phyloP scores from a whole-genome alignment of 2,113 vertebrate species.

The Pimephales promelas region DNA sequence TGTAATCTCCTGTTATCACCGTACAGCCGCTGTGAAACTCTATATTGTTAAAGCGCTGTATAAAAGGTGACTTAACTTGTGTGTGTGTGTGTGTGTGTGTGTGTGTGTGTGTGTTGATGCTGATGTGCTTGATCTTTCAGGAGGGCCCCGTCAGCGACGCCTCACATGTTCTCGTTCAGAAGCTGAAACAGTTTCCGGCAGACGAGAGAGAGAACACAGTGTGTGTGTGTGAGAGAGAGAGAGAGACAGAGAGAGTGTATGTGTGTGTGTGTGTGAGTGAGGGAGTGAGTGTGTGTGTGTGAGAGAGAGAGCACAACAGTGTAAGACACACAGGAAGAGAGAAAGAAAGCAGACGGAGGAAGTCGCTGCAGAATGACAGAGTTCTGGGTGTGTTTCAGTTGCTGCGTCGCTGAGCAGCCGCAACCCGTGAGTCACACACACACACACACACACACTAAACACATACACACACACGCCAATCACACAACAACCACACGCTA shows the following conservation, averaged over 20 bases:
- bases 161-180: not conserved
- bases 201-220: constrained; percentile 3
- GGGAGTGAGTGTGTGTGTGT: too few relatives aligned
- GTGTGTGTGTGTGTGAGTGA: too few relatives aligned
- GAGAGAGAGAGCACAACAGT: not conserved
- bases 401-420: constrained; percentile 85
- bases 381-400: constrained; percentile 83
- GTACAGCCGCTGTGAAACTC: too few relatives aligned
- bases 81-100: not conserved
- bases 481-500: not conserved
- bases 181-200: constrained; percentile 33
- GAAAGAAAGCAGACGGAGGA: constrained; percentile 64
- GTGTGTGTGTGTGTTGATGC: not conserved
- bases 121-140: not conserved
- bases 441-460: not conserved
- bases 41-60: too few relatives aligned
- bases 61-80: too few relatives aligned
- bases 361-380: constrained; percentile 83
- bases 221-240: too few relatives aligned
- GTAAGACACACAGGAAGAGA: constrained; percentile 28
- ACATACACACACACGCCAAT: not conserved
- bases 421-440: constrained; percentile 80
- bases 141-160: not conserved
- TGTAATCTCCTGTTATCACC: too few relatives aligned
- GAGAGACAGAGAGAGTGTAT: too few relatives aligned